Conservation (phyloP, 2,113 vertebrate genomes). For the Pachycephala philippinensis region DNA sequence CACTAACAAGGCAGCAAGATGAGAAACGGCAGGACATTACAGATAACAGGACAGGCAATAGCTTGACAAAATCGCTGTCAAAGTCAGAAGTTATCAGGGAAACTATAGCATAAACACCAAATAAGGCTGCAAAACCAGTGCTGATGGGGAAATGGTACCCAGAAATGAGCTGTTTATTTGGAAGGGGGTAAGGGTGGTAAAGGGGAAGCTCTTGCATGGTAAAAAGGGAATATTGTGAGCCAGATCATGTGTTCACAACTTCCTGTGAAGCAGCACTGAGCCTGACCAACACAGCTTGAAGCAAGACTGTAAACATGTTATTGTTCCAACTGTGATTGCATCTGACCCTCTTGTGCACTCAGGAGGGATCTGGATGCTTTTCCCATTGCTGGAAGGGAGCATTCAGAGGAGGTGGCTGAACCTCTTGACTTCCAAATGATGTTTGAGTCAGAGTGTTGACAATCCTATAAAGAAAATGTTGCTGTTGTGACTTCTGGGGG, state of each 20-base stretch:
- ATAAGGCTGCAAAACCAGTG: background rate
- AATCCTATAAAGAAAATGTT: background rate
- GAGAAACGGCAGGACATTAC: background rate
- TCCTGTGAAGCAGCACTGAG: background rate
- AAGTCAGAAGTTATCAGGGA: background rate
- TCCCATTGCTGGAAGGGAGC: background rate
- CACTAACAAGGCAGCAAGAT: slow-evolving; percentile 30
- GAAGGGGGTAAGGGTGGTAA: background rate
- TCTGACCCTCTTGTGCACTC: background rate
- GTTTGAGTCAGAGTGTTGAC: background rate
- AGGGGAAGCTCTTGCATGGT: background rate
- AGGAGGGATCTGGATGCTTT: background rate
- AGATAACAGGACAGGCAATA: background rate
- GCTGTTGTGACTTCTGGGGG: background rate
- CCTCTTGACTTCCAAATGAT: background rate
- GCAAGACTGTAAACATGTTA: background rate
- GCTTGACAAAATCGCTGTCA: background rate
- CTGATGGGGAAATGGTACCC: background rate
- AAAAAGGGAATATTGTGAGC: background rate
- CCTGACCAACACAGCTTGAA: background rate
- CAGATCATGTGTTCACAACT: background rate
- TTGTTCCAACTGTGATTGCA: background rate
- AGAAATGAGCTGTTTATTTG: background rate
- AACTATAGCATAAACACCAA: background rate
- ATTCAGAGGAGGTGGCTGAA: background rate